Conservation (phyloP, 2,797 vertebrate species). For the Xiphophorus birchmanni region DNA sequence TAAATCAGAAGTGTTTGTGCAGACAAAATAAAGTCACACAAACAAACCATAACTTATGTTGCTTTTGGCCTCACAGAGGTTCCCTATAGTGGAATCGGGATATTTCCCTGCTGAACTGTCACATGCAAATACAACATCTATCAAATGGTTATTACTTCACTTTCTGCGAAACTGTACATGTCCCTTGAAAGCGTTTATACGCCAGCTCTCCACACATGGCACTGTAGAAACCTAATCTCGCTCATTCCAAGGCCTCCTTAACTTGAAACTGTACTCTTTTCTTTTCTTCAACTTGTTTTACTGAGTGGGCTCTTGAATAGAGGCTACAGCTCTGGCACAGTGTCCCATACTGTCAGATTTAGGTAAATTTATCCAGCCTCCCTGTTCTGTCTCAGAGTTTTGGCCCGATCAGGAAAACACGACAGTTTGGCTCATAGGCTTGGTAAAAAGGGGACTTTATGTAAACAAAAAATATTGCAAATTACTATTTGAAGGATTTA, state of each 20-base stretch:
- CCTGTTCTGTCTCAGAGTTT: conserved; percentile 57
- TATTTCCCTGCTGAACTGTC: conserved; percentile 17
- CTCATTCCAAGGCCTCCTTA: conserved; percentile 58
- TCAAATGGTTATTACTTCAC: conserved; percentile 23
- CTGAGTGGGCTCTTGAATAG: conserved; percentile 55
- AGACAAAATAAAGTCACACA: conserved; percentile 24
- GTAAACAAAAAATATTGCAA: conserved; percentile 68
- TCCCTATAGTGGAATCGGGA: not conserved
- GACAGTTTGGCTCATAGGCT: conserved; percentile 68
- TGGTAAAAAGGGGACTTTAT: conserved; percentile 55
- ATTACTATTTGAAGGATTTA: conserved; percentile 70
- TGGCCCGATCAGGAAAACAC: conserved; percentile 66
- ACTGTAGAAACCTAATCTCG: conserved; percentile 62
- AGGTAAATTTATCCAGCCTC: conserved; percentile 70
- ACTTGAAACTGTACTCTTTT: conserved; percentile 68
- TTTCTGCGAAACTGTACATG: conserved; percentile 32
- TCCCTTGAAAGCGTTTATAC: conserved; percentile 7
- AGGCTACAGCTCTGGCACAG: conserved; percentile 63
- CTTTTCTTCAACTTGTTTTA: conserved; percentile 64
- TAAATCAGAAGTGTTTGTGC: conserved; percentile 30
- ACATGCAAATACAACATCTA: conserved; percentile 19
- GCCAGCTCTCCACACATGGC: conserved; percentile 45
- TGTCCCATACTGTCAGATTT: conserved; percentile 70
- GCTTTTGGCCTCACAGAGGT: conserved; percentile 4
- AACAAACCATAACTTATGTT: conserved; percentile 26